These are phyloP conservation scores for Eudemis profundana DNA, from an alignment of 2,888 invertebrate genomes.

Conservation along the genomic window DNA sequence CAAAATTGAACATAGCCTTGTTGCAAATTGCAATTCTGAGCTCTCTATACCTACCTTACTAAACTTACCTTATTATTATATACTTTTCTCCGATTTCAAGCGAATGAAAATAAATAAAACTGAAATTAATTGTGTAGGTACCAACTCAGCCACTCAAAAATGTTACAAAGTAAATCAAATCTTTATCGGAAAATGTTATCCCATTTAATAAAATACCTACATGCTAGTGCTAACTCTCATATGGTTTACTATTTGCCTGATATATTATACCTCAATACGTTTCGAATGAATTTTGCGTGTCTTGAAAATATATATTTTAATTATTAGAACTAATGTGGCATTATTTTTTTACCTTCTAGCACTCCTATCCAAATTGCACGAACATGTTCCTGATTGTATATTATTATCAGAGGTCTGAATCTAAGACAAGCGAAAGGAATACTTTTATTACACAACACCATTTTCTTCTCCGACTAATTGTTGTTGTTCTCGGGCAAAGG, in stretches of 20 bases:
- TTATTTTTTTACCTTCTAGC: slow-evolving; percentile 57
- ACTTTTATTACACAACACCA: too few relatives aligned
- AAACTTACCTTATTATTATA: slow-evolving; percentile 26
- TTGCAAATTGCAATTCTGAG: slow-evolving; percentile 40
- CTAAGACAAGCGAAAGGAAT: too few relatives aligned
- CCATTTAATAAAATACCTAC: slow-evolving; percentile 60
- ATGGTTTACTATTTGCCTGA: slow-evolving; percentile 77
- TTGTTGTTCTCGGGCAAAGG: too few relatives aligned
- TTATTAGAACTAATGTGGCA: slow-evolving; percentile 68
- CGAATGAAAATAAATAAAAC: slow-evolving; percentile 58
- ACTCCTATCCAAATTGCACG: neutral
- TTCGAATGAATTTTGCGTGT: slow-evolving; percentile 80
- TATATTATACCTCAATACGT: slow-evolving; percentile 82
- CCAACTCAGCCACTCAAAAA: slow-evolving; percentile 58
- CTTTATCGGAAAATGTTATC: slow-evolving; percentile 65
- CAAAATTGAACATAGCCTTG: slow-evolving; percentile 35
- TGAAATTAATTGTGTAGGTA: slow-evolving; percentile 48
- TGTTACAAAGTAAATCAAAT: slow-evolving; percentile 61
- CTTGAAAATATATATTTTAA: slow-evolving; percentile 78
- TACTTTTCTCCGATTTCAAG: slow-evolving; percentile 58
- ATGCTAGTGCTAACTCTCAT: slow-evolving; percentile 64
- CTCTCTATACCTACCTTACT: slow-evolving; percentile 46
- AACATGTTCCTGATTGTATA: too few relatives aligned
- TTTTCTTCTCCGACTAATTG: too few relatives aligned
- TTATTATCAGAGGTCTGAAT: too few relatives aligned